Conservation (phyloP, 1,140 invertebrate genomes). For the Heterodera schachtii region DNA sequence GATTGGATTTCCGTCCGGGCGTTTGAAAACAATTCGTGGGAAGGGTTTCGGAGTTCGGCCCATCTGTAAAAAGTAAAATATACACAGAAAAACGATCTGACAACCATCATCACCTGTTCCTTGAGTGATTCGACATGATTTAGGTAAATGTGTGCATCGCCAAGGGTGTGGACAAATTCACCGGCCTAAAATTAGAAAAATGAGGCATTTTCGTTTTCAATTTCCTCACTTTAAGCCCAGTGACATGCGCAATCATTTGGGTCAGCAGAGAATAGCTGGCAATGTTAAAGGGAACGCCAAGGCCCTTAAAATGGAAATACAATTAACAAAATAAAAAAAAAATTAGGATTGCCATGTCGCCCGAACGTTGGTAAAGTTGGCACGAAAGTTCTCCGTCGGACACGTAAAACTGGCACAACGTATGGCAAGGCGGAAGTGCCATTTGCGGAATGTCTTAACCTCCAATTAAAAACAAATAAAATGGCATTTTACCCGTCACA, state of each 20-base stretch:
- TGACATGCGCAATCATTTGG: constrained; percentile 93
- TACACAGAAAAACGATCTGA: background rate
- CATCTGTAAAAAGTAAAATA: constrained; percentile 68
- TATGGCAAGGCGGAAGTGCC: constrained; percentile 96
- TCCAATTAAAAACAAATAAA: constrained; percentile 1
- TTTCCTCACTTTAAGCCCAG: constrained; percentile 74
- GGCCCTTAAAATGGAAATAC: constrained; percentile 70
- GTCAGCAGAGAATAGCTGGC: constrained; percentile 93
- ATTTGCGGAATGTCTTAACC: constrained; percentile 79
- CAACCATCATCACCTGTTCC: constrained; percentile 72
- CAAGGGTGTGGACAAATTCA: constrained; percentile 93
- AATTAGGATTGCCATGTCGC: constrained; percentile 81
- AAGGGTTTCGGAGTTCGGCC: constrained; percentile 74
- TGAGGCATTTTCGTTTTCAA: background rate
- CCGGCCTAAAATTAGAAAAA: constrained; percentile 71
- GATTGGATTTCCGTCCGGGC: constrained; percentile 66
- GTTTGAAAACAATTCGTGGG: constrained; percentile 78
- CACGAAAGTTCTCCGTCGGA: constrained; percentile 80
- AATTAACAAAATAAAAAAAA: background rate
- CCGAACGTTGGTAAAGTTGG: constrained; percentile 92
- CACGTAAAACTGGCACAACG: constrained; percentile 92
- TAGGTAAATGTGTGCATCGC: constrained; percentile 92
- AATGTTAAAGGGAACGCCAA: constrained; percentile 98
- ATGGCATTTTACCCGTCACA: constrained; percentile 70
- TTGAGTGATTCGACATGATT: constrained; percentile 86